Base-by-base conservation (phyloP, 2,113 vertebrate genomes). In the Elgaria multicarinata region DNA sequence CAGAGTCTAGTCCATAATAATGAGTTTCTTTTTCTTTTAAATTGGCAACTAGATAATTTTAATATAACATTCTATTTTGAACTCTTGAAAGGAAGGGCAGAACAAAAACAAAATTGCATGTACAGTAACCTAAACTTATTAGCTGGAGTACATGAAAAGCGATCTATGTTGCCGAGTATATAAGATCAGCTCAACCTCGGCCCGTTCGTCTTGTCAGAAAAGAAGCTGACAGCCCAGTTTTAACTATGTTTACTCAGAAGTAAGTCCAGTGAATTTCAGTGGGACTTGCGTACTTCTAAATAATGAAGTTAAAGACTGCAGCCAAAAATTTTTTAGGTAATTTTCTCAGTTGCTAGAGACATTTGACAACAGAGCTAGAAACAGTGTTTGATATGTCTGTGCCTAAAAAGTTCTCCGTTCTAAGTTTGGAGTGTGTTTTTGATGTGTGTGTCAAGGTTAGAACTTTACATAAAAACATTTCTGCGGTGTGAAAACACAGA, bases 41-140 rank as follows among this genome's bases (percentile, higher is more conserved):
- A 81, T 86, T 86, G 12, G 64, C 88, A 92, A 86, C 16, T 1
- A 7, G 14, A 8, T 2, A 31, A 69, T 91, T 91, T 94, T 88
- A 91, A 83, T 66, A 22, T 64, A 81, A 91, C 67, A 36, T 24
- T 26, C n/a, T 46, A 28, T 90, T 91, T 58, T 77, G 81, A 84
- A 6, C 46, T 80, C 58, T 76, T 88, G 24, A 39, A 26, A 46
- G 42, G 69, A 31, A 77, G 26, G 6, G 6, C n/a, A 53, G 26
- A 71, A n/a, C 28, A 69, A 69, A 85, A 50, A 12, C 44, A 44
- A 87, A 39, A 50, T 10, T n/a, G n/a, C 20, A 28, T 42, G n/a
- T 42, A 26, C 46, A 67, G 26, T 64, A 53, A 89, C 13, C 4
- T 16, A 67, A n/a, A n/a, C 12, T 3, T 74, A 9, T 72, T 71